A percentile compares a stretch with the other conserved stretches of the same genome.
Conservation (phyloP, 2,888 invertebrate species). For the Drosophila testacea region DNA sequence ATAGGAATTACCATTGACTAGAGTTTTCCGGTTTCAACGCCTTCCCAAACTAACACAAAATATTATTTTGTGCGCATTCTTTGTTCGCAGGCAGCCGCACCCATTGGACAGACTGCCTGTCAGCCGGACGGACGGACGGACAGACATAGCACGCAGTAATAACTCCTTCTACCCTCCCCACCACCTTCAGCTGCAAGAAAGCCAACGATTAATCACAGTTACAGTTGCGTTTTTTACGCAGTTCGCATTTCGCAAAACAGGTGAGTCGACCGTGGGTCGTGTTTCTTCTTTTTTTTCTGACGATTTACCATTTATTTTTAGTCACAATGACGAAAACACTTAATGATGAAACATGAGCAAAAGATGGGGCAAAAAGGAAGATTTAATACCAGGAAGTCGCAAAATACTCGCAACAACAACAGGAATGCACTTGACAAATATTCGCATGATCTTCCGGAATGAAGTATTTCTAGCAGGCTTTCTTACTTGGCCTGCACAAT, state of each 20-base stretch:
- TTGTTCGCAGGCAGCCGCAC: constrained; percentile 46
- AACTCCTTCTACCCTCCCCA: neutral
- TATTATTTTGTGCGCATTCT: constrained; percentile 30
- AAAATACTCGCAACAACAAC: constrained; percentile 35
- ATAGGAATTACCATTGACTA: constrained; percentile 53
- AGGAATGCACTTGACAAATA: constrained; percentile 50
- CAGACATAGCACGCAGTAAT: constrained; percentile 11
- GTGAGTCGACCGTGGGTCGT: constrained; percentile 7
- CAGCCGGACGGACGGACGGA: neutral
- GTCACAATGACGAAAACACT: constrained; percentile 49
- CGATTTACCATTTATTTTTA: constrained; percentile 44
- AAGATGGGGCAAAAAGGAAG: neutral
- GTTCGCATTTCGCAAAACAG: constrained; percentile 19
- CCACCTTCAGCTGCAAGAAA: constrained; percentile 13
- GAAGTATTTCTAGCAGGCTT: neutral
- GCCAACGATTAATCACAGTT: constrained; percentile 70
- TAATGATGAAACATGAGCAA: constrained; percentile 18
- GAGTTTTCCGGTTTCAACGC: constrained; percentile 46
- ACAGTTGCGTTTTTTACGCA: constrained; percentile 44
- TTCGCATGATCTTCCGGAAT: constrained; percentile 22
- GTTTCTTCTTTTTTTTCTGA: constrained; percentile 2
- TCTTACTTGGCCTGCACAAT: neutral
- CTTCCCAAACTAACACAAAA: constrained; percentile 18
- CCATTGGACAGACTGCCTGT: constrained; percentile 31
- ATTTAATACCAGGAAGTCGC: constrained; percentile 46